Evolutionary conservation across 2,113 vertebrate species (phyloP).

Genomic region (Progne subis): DNA sequence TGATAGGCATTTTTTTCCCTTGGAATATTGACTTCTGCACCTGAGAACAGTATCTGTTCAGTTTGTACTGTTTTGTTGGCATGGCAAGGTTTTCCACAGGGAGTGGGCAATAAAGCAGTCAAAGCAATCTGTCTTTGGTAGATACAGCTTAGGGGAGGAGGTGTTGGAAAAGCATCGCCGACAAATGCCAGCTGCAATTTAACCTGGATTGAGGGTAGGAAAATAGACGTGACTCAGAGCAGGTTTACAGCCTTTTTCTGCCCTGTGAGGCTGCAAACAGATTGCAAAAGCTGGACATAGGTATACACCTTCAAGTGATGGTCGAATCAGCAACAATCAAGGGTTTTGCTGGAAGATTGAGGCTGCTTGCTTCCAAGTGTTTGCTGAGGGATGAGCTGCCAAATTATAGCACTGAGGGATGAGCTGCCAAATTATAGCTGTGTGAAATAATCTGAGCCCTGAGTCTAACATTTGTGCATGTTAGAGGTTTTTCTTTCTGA

Average conservation of each 20-base stretch:
- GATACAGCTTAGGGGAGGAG: background rate
- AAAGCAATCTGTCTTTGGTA: background rate
- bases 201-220: background rate
- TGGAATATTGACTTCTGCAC: background rate
- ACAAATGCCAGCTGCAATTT: background rate
- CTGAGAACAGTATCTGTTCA: background rate
- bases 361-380: fast-evolving
- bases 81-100: background rate
- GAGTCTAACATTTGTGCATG: background rate
- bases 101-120: background rate
- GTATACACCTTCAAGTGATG: background rate
- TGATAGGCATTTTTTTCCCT: background rate
- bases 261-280: background rate
- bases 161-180: background rate
- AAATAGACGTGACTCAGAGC: background rate
- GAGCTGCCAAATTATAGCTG: background rate
- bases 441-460: background rate
- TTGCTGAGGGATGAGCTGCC: background rate
- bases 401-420: background rate
- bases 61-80: background rate
- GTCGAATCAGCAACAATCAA: background rate
- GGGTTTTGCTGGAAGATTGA: background rate
- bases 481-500: background rate
- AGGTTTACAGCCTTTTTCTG: background rate
- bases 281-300: background rate